A percentile compares a stretch with the other conserved stretches of the same genome.
Evolutionary conservation across 2,113 vertebrate species (phyloP).

Genomic region (Myotis lucifugus): DNA sequence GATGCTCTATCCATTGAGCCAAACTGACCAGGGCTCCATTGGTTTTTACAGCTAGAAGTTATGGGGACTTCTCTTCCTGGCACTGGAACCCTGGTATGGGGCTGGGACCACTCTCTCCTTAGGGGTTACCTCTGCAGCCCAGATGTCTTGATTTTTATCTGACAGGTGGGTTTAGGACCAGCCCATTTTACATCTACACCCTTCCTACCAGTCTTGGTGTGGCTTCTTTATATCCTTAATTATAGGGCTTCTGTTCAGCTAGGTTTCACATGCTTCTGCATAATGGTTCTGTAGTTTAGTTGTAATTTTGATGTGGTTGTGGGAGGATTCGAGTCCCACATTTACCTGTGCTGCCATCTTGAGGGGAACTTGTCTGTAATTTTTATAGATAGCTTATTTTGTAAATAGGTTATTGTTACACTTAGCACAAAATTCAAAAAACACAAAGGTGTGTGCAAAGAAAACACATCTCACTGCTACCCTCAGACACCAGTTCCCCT

Average conservation of each 20-base stretch:
- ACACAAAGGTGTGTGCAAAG: background rate
- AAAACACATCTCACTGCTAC: background rate
- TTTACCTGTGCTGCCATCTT: background rate
- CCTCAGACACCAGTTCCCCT: background rate
- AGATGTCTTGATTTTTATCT: background rate
- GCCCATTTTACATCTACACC: background rate
- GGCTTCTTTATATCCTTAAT: background rate
- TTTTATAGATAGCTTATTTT: background rate
- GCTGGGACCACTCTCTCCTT: background rate
- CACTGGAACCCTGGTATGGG: background rate
- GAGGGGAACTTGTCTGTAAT: background rate
- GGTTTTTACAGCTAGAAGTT: background rate
- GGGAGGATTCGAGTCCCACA: background rate
- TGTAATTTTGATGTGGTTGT: background rate
- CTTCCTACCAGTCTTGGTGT: background rate
- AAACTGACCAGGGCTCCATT: background rate
- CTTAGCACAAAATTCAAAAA: background rate
- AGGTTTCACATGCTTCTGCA: background rate
- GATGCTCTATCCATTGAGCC: too few relatives aligned
- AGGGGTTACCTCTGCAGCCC: background rate
- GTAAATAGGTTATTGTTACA: background rate
- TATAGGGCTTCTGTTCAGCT: background rate
- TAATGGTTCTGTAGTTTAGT: background rate
- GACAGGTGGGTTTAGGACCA: background rate
- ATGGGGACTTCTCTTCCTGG: background rate